Conservation (phyloP, 2,888 invertebrate genomes). For the Acrobasis repandana region DNA sequence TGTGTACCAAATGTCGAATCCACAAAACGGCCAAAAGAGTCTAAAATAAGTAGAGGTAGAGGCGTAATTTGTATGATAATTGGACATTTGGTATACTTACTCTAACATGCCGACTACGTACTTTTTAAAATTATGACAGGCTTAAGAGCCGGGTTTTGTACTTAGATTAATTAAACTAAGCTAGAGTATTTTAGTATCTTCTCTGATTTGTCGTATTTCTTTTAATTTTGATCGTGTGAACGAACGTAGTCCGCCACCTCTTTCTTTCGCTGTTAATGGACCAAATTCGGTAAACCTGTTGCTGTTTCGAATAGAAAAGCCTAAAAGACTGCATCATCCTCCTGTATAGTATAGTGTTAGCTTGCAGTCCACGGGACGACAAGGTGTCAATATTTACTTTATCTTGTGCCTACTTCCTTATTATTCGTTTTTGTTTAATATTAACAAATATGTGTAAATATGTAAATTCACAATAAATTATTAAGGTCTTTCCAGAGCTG, state of each 20-base stretch:
- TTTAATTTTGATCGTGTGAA: background rate
- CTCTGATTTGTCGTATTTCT: conserved; percentile 9
- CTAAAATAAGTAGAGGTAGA: conserved; percentile 2
- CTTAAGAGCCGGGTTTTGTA: conserved; percentile 22
- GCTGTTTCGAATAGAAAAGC: conserved; percentile 3
- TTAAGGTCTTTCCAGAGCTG: conserved; percentile 40
- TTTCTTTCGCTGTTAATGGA: background rate
- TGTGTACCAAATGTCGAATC: conserved; percentile 11
- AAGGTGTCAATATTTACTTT: conserved; percentile 18
- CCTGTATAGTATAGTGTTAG: background rate
- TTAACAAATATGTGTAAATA: conserved; percentile 49
- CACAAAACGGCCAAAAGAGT: conserved; percentile 13
- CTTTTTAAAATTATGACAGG: conserved; percentile 6
- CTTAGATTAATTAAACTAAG: conserved; percentile 20
- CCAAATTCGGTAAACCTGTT: conserved; percentile 1
- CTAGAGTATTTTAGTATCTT: conserved; percentile 3
- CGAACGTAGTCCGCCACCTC: background rate
- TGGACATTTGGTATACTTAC: conserved; percentile 17
- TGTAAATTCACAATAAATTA: conserved; percentile 47
- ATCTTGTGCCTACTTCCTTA: conserved; percentile 29
- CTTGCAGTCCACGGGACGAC: background rate
- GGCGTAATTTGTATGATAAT: conserved; percentile 9
- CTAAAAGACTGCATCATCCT: background rate
- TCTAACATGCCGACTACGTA: conserved; percentile 8
- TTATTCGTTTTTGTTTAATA: conserved; percentile 26